Percentiles rank a stretch among this genome's conserved stretches.
These are phyloP conservation scores for Taeniopygia guttata DNA, from an alignment of 2,797 vertebrate species.

Conservation along the genomic window DNA sequence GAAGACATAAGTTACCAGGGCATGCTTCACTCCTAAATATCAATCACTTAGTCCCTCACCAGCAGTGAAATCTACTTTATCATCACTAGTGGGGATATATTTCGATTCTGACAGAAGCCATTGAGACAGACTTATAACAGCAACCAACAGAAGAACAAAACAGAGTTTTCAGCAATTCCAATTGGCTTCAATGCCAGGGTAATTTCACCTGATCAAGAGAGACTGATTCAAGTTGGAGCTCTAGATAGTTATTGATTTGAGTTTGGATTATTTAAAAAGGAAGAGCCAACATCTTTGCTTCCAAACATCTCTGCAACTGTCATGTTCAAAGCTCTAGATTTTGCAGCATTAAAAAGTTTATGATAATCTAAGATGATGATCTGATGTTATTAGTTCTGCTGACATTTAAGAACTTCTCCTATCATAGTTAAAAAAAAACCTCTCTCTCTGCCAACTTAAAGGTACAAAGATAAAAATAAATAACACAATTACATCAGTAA, in stretches of 20 bases:
- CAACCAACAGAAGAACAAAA: neutral
- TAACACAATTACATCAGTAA: neutral
- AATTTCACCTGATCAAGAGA: neutral
- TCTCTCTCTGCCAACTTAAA: neutral
- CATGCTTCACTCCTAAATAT: neutral
- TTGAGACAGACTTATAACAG: neutral
- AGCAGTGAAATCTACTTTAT: slow-evolving; percentile 7
- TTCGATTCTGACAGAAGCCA: neutral
- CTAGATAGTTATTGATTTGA: neutral
- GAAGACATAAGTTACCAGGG: neutral
- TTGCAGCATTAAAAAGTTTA: neutral
- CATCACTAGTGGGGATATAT: neutral
- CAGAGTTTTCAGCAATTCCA: neutral
- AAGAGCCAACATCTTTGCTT: neutral
- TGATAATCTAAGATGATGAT: neutral
- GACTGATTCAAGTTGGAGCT: neutral
- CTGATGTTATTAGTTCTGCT: neutral
- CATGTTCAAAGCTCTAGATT: neutral
- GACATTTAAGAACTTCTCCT: neutral
- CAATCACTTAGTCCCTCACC: neutral
- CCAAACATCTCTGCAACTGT: neutral
- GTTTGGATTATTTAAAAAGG: neutral
- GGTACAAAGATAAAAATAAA: neutral
- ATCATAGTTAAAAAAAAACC: neutral
- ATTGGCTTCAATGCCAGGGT: neutral